A percentile compares a stretch with the other conserved stretches of the same genome.
phyloP scores from a whole-genome alignment of 2,797 vertebrate species.

The Parambassis ranga region DNA sequence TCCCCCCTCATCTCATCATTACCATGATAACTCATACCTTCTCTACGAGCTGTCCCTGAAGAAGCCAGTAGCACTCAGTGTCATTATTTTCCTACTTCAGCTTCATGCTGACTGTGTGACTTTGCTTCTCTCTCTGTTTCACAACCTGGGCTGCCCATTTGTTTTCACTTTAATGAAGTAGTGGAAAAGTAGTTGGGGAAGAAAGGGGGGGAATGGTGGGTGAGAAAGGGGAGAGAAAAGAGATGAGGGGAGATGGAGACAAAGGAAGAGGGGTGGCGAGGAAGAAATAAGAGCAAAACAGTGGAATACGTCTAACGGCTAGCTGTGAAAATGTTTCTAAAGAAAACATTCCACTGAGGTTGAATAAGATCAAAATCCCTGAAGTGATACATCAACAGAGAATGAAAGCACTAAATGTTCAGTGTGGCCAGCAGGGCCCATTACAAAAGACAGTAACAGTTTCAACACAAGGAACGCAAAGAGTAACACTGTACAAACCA shows the following conservation, averaged over 20 bases:
- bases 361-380: slow-evolving; percentile 54
- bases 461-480: slow-evolving; percentile 29
- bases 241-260: neutral
- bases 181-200: slow-evolving; percentile 38
- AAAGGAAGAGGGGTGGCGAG: neutral
- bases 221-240: neutral
- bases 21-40: slow-evolving; percentile 51
- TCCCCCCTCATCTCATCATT: slow-evolving; percentile 47
- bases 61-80: slow-evolving; percentile 56
- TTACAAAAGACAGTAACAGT: slow-evolving; percentile 42
- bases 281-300: slow-evolving; percentile 4
- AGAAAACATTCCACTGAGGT: slow-evolving; percentile 62
- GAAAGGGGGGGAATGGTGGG: neutral
- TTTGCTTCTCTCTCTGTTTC: slow-evolving; percentile 54
- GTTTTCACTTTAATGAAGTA: slow-evolving; percentile 76
- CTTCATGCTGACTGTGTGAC: slow-evolving; percentile 63
- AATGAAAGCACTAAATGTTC: slow-evolving; percentile 38
- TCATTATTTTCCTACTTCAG: slow-evolving; percentile 64
- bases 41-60: slow-evolving; percentile 51
- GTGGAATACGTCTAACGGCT: slow-evolving; percentile 29
- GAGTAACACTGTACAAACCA: slow-evolving; percentile 29
- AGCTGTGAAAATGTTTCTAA: slow-evolving; percentile 53
- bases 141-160: slow-evolving; percentile 61
- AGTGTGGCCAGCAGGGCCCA: slow-evolving; percentile 22
- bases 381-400: slow-evolving; percentile 55